Evolutionary conservation across 2,113 vertebrate genomes (phyloP).

Genomic region (Hydrolagus affinis): DNA sequence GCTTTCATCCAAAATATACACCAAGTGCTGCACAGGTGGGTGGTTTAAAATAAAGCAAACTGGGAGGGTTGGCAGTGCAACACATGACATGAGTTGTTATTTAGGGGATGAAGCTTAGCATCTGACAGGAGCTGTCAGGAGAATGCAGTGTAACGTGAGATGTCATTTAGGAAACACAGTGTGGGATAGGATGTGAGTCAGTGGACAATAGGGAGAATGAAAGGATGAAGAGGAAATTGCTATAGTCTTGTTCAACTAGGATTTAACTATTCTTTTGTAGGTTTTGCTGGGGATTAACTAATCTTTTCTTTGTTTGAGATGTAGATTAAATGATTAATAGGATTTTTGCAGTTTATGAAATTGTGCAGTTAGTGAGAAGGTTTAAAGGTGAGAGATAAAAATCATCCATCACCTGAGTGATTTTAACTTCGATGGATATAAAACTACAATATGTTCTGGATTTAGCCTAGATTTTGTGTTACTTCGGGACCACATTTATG

Average conservation of each 20-base stretch:
- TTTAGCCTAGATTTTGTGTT: too few species aligned
- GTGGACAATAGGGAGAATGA: not conserved
- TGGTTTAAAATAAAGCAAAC: not conserved
- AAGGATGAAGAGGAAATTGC: not conserved
- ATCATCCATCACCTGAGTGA: not conserved
- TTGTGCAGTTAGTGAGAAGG: not conserved
- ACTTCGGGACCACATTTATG: too few species aligned
- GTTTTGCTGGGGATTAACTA: not conserved
- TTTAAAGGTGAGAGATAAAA: not conserved
- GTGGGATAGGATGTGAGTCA: constrained; percentile 10
- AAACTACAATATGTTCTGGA: too few species aligned
- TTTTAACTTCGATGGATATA: not conserved
- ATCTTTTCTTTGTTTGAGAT: not conserved
- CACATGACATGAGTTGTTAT: constrained; percentile 1
- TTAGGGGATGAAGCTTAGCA: constrained; percentile 9
- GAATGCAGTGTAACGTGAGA: not conserved
- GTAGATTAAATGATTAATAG: not conserved
- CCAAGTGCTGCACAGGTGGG: not conserved
- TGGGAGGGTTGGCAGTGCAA: not conserved
- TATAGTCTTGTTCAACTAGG: not conserved
- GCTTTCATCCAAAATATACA: not conserved
- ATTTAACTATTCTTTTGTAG: not conserved
- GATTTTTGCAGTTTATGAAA: not conserved
- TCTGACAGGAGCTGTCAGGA: not conserved
- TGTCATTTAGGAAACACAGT: constrained; percentile 17